Evolutionary conservation across 64 coral and sea anemone genomes (phyloP), one percentile per base, ranked within the genome.

Genomic region (Montipora foliosa): DNA sequence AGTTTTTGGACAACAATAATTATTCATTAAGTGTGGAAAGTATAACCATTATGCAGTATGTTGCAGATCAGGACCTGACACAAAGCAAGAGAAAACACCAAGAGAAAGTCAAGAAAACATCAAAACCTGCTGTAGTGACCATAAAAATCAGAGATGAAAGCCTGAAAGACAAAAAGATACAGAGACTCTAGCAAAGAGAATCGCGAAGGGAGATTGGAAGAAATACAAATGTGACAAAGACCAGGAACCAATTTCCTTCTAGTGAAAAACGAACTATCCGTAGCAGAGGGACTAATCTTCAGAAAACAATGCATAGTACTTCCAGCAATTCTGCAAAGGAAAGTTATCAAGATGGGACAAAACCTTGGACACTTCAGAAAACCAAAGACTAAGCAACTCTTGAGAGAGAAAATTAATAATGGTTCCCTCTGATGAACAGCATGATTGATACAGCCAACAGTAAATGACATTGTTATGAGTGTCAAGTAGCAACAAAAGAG

Each of bases 371-470:
- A 96, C 59, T 67, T 93, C 8, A 79, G 90, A 9, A 96, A 89
- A 44, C 89, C 85, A 0, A 93, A 96, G 78, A 96, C 95, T 11
- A 95, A 93, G 16, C 59, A 90, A 48, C 89, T 92, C 67, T 8
- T 96, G 44, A 21, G 95, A 20, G 89, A 91, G 44, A 95, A 37
- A 37, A 37, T 37, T 37, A 95, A 49, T 95, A 95, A 4, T 67
- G 82, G 94, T 91, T 95, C 74, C 94, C 94, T 55, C 8, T 45
- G 8, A 91, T 95, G 82, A 91, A 95, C 82, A 92, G 82, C 46
- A 92, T 95, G 89, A 95, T 95, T 6, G 89, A 95, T 53, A 91
- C 44, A 3, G 81, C 89, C 19, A 87, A 87, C 17, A 61, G 87
- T 15, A 37, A 37, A 37, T 37, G 37, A 2, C 88, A 87, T 16